Percentiles rank a stretch among this genome's conserved stretches.
phyloP scores from a whole-genome alignment of 2,888 invertebrate species.

The Amiota communis region DNA sequence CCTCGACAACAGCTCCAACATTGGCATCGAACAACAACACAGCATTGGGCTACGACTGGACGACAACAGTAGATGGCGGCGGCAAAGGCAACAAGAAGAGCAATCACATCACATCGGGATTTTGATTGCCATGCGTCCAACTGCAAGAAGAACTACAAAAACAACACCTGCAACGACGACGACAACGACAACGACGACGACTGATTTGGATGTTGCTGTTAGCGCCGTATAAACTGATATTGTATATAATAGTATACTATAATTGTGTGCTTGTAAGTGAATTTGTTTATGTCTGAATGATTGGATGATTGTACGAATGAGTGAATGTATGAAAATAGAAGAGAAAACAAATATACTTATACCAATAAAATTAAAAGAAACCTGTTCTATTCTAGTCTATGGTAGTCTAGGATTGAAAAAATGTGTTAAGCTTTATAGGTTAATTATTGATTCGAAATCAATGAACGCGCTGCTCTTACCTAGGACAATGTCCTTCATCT shows the following conservation, averaged over 20 bases:
- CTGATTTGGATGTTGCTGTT: conserved; percentile 5
- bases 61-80: conserved; percentile 47
- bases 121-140: conserved; percentile 52
- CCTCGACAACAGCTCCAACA: conserved; percentile 56
- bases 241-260: background rate
- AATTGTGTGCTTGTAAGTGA: too few relatives aligned
- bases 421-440: conserved; percentile 9
- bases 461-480: background rate
- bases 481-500: background rate
- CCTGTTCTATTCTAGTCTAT: too few relatives aligned
- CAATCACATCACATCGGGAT: conserved; percentile 70
- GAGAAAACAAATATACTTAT: too few relatives aligned
- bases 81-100: conserved; percentile 40
- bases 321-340: too few relatives aligned
- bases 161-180: background rate
- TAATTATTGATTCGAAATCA: background rate
- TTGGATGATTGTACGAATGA: too few relatives aligned
- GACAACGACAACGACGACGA: background rate
- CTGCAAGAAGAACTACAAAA: background rate
- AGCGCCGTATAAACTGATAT: background rate
- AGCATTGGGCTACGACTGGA: conserved; percentile 70
- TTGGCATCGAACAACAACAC: conserved; percentile 67
- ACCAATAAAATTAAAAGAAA: too few relatives aligned
- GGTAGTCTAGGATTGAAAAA: too few relatives aligned
- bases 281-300: too few relatives aligned